Evolutionary conservation across 1,140 invertebrate species (phyloP), one percentile per base, ranked within the genome.

Genomic region (Lordiphosa mommai): DNA sequence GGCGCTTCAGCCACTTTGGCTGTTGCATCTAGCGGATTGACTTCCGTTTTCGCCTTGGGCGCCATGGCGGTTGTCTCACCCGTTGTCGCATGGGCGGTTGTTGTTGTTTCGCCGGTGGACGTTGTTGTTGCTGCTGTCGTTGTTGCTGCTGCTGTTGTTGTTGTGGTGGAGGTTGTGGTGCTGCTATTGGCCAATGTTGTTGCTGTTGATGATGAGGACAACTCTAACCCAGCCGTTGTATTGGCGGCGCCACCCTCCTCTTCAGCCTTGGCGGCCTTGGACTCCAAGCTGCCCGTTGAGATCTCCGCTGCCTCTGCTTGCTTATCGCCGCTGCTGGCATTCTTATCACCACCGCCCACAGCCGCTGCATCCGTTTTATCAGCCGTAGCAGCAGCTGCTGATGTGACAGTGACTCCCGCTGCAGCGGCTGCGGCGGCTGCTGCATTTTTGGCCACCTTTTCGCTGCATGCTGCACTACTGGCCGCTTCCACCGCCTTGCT

Each of bases 391-490:
- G 52, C 34, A 43, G 69, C 46, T 53, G 56, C 27, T 14, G 48
- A 36, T 12, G 43, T 47, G 2, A 46, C 56, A 37, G 59, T 43
- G 16, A 41, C 59, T 4, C 6, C 4, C 1, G 37, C 47, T 5
- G 65, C 65, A 8, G 58, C 64, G 7, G 37, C 55, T 4, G 70
- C 68, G 0, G 64, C 73, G 4, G 71, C 73, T 3, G 77, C 67
- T 0, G 67, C 66, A 43, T 33, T 52, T 9, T 84, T 82, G 6
- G 72, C 76, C 37, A 82, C 76, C 29, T 85, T 59, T 8, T 63
- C 58, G 12, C 50, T 38, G n/a, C n/a, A n/a, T n/a, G 40, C 43
- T 0, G 41, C 64, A 6, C 41, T 33, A 0, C 23, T 27, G 23
- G 23, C 23, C 23, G 56, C 53, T 9, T 70, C 67, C 4, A 61